Conservation (phyloP, 2,113 vertebrate species). For the Cynocephalus volans region DNA sequence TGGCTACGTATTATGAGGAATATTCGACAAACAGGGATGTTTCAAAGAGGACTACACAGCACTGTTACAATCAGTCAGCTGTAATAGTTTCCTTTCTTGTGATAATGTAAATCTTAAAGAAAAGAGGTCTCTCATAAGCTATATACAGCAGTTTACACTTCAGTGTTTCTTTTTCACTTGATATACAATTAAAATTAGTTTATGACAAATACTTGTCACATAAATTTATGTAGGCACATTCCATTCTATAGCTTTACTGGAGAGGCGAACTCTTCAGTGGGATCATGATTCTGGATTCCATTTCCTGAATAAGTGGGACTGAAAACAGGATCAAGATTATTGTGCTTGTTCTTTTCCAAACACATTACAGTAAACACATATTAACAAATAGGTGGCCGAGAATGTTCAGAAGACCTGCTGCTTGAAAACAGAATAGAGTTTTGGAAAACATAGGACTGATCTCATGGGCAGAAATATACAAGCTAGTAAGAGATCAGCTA, state of each 20-base stretch:
- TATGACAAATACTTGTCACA: constrained; percentile 86
- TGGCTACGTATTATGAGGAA: neutral
- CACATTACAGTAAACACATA: neutral
- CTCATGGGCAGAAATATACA: neutral
- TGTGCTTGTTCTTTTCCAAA: neutral
- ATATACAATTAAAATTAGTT: constrained; percentile 86
- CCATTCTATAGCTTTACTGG: constrained; percentile 89
- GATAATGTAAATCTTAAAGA: constrained; percentile 83
- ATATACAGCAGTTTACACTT: constrained; percentile 87
- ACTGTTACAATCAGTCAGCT: constrained; percentile 7
- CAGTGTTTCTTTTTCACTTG: constrained; percentile 85
- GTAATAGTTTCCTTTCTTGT: constrained; percentile 61
- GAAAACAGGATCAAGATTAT: constrained; percentile 69
- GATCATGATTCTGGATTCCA: constrained; percentile 99
- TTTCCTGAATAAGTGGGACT: constrained; percentile 99
- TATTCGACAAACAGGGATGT: neutral
- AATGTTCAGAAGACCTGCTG: neutral
- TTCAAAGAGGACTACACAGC: constrained; percentile 55
- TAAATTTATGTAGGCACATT: constrained; percentile 84
- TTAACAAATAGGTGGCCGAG: neutral
- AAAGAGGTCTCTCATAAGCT: constrained; percentile 89
- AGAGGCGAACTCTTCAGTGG: constrained; percentile 96
- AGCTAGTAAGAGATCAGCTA: neutral
- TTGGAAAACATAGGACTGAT: accelerated
- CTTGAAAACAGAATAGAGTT: neutral